These are phyloP conservation scores for Koerneria pararmatus DNA, from an alignment of 2,888 invertebrate genomes.

Conservation along the genomic window DNA sequence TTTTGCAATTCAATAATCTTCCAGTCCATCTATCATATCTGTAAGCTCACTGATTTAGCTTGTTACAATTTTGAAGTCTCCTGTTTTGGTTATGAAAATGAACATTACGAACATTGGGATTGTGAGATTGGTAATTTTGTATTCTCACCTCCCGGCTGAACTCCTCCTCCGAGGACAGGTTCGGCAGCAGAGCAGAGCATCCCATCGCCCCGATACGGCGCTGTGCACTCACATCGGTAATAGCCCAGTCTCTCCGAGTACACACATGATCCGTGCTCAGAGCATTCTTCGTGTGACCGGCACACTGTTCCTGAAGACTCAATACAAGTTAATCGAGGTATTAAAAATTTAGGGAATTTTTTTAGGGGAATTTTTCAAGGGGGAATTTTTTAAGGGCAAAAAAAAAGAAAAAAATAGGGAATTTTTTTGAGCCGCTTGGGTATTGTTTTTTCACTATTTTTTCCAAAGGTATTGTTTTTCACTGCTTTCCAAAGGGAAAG, in stretches of 20 bases:
- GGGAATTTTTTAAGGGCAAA: not conserved
- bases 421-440: too few relatives aligned
- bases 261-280: slow-evolving; percentile 50
- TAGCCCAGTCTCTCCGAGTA: slow-evolving; percentile 45
- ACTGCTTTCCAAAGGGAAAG: too few relatives aligned
- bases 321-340: too few relatives aligned
- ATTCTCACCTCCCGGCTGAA: slow-evolving; percentile 8
- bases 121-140: not conserved
- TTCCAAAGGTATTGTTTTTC: too few relatives aligned
- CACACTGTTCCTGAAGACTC: slow-evolving; percentile 50
- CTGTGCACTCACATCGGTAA: slow-evolving; percentile 68
- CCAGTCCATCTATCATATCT: too few relatives aligned
- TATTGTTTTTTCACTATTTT: too few relatives aligned
- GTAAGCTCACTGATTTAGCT: too few relatives aligned
- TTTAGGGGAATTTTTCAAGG: not conserved
- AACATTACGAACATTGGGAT: not conserved
- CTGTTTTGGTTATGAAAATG: too few relatives aligned
- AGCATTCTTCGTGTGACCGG: slow-evolving; percentile 52
- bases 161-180: slow-evolving; percentile 18
- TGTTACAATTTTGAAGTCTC: too few relatives aligned
- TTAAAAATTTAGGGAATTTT: not conserved
- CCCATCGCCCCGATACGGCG: slow-evolving; percentile 77
- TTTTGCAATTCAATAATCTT: too few relatives aligned
- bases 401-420: not conserved
- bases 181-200: slow-evolving; percentile 65